Conservation (phyloP, 2,113 vertebrate species). For the Phylloscopus trochilus region DNA sequence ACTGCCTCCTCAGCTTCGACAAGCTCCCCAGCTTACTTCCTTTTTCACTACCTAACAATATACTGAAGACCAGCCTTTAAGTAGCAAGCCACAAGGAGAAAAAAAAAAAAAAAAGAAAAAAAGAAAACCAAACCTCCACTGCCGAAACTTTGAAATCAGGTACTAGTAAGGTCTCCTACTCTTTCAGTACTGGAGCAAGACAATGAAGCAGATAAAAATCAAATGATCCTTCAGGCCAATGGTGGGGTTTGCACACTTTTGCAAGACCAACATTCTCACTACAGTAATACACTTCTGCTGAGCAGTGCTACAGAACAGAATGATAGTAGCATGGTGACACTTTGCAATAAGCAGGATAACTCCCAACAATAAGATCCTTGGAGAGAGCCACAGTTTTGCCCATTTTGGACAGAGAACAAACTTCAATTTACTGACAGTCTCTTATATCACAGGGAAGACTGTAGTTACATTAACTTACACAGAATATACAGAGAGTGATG, state of each 20-base stretch:
- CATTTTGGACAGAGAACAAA: background rate
- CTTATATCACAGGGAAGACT: background rate
- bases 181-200: background rate
- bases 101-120: background rate
- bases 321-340: accelerated
- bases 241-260: background rate
- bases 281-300: background rate
- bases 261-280: background rate
- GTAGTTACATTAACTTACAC: background rate
- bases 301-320: background rate
- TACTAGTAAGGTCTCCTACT: background rate
- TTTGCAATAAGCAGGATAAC: background rate
- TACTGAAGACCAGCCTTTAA: background rate
- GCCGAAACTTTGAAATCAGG: background rate
- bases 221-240: background rate
- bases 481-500: background rate
- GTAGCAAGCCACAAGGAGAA: background rate
- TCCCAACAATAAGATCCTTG: background rate
- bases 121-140: background rate
- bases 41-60: background rate
- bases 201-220: background rate
- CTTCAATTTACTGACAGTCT: background rate
- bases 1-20: background rate
- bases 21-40: background rate
- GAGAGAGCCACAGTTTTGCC: background rate